Evolutionary conservation across 1,140 invertebrate species (phyloP).

Genomic region (Physella acuta): DNA sequence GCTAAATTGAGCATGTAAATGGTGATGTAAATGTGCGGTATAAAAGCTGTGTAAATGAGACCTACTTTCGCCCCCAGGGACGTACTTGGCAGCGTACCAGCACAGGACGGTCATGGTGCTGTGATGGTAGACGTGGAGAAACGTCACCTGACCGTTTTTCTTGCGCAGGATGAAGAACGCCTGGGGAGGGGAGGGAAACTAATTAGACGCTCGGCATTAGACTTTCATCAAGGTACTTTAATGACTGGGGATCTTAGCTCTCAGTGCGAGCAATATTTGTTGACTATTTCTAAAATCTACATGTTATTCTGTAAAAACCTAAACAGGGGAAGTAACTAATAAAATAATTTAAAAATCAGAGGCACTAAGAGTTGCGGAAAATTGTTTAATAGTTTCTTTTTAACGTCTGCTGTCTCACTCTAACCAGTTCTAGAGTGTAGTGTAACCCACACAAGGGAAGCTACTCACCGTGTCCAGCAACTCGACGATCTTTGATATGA

Average conservation of each 20-base stretch:
- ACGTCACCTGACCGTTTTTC: conserved; percentile 78
- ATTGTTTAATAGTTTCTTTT: too few species aligned
- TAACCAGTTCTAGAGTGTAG: too few species aligned
- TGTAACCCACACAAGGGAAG: too few species aligned
- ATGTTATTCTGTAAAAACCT: neutral
- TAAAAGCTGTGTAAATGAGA: too few species aligned
- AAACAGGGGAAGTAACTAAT: neutral
- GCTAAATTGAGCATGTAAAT: too few species aligned
- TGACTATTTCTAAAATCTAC: neutral
- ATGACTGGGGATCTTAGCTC: neutral
- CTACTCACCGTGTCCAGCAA: conserved; percentile 89
- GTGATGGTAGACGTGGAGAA: conserved; percentile 87
- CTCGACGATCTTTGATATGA: conserved; percentile 78
- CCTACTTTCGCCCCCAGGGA: conserved; percentile 76
- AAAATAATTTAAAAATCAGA: neutral
- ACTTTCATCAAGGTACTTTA: neutral
- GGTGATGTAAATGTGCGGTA: too few species aligned
- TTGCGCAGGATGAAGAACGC: conserved; percentile 84
- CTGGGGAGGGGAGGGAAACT: conserved; percentile 23
- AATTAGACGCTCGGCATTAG: neutral
- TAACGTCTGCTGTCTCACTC: too few species aligned
- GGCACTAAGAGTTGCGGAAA: neutral
- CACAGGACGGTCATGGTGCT: conserved; percentile 67
- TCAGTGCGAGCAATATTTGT: neutral
- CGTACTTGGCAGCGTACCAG: conserved; percentile 96